Evolutionary conservation across 2,888 invertebrate genomes (phyloP).

Genomic region (Coenonympha arcania): DNA sequence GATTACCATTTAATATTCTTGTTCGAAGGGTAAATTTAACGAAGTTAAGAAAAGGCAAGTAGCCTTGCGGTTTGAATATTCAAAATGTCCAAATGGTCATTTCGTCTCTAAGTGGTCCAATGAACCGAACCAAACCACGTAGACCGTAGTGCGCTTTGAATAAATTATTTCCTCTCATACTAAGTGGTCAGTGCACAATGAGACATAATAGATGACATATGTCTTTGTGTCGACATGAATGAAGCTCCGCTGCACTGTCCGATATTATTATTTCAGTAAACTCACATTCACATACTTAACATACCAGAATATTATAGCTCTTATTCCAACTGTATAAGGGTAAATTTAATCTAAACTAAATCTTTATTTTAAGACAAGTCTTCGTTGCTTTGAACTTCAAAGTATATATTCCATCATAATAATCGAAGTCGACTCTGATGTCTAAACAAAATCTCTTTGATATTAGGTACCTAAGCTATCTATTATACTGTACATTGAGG

Average conservation of each 20-base stretch:
- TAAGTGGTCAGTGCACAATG: slow-evolving; percentile 64
- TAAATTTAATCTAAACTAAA: background rate
- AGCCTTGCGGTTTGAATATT: slow-evolving; percentile 19
- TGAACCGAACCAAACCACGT: slow-evolving; percentile 36
- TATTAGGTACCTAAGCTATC: slow-evolving; percentile 7
- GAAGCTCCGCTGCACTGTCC: slow-evolving; percentile 43
- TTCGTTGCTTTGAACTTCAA: slow-evolving; percentile 43
- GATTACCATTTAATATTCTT: no score
- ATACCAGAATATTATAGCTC: background rate
- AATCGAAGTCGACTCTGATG: slow-evolving; percentile 35
- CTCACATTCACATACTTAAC: background rate
- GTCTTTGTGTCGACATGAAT: slow-evolving; percentile 51
- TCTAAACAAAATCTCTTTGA: slow-evolving; percentile 17
- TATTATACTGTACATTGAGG: background rate
- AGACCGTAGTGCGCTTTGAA: slow-evolving; percentile 48
- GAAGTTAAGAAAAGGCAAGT: background rate
- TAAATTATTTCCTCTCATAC: slow-evolving; percentile 65
- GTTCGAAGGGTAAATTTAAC: no score
- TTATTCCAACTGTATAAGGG: slow-evolving; percentile 8
- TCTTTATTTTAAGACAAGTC: slow-evolving; percentile 3
- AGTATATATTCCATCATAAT: slow-evolving; percentile 40
- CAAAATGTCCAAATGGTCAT: slow-evolving; percentile 19
- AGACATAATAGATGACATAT: slow-evolving; percentile 62
- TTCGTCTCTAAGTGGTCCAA: slow-evolving; percentile 29
- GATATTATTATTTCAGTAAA: slow-evolving; percentile 38